Conservation (phyloP, 1,140 invertebrate species). For the Drosophila micromelanica region DNA sequence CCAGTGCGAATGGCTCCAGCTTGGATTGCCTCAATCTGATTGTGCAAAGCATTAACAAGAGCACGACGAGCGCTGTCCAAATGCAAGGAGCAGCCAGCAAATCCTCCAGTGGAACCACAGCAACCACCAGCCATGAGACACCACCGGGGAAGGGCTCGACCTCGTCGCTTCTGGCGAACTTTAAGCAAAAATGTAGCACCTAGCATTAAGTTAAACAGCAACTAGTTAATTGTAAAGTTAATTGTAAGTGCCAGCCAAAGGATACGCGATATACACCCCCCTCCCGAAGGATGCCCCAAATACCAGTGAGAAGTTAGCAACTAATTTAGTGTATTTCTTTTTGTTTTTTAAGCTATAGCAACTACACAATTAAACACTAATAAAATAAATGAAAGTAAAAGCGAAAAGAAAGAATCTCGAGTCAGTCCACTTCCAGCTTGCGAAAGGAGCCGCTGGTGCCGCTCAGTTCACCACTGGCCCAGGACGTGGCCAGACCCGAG, state of each 20-base stretch:
- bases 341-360: conserved; percentile 45
- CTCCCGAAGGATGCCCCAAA: background rate
- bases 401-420: background rate
- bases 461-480: conserved; percentile 60
- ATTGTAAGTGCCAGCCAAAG: conserved; percentile 50
- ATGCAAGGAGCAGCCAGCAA: conserved; percentile 28
- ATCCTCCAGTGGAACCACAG: background rate
- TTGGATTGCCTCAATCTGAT: conserved; percentile 88
- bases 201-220: conserved; percentile 25
- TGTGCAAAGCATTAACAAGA: conserved; percentile 87
- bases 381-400: conserved; percentile 30
- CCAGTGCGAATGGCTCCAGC: conserved; percentile 85
- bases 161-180: conserved; percentile 65
- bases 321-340: conserved; percentile 53
- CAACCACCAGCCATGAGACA: conserved; percentile 29
- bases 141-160: conserved; percentile 19
- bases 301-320: conserved; percentile 56
- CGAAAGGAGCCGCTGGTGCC: conserved; percentile 86
- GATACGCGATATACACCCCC: conserved; percentile 74
- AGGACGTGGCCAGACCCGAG: conserved; percentile 55
- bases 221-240: conserved; percentile 67
- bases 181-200: conserved; percentile 79
- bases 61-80: conserved; percentile 47
- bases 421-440: conserved; percentile 75
- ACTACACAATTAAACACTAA: conserved; percentile 54